Evolutionary conservation across 1,140 invertebrate genomes (phyloP).

Genomic region (Gonatopus flavifemur): DNA sequence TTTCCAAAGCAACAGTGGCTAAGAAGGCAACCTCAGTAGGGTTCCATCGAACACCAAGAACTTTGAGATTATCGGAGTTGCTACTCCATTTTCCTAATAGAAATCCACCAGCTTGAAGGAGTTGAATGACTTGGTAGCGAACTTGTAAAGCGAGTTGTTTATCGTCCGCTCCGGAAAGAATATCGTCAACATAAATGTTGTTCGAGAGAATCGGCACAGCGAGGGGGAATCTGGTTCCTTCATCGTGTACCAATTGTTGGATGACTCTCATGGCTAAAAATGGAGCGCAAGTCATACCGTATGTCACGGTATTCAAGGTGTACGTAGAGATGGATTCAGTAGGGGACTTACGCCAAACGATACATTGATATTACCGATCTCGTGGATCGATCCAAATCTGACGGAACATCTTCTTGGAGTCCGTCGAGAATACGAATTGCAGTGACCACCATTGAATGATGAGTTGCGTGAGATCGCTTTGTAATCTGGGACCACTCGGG

Average conservation of each 20-base stretch:
- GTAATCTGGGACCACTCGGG: not conserved
- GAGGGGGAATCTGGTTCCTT: not conserved
- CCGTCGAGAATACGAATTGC: not conserved
- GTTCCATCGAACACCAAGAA: too few species aligned
- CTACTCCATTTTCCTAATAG: too few species aligned
- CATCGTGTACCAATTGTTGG: not conserved
- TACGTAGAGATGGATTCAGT: not conserved
- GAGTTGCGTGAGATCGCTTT: not conserved
- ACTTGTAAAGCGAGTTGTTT: too few species aligned
- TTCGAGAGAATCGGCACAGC: not conserved
- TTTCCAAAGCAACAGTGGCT: too few species aligned
- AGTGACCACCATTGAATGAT: not conserved
- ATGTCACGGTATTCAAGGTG: not conserved
- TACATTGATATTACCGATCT: constrained; percentile 2
- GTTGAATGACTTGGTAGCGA: too few species aligned
- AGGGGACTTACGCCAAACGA: not conserved
- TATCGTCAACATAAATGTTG: not conserved
- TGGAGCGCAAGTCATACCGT: not conserved
- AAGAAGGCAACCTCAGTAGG: too few species aligned
- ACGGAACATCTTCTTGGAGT: constrained; percentile 1
- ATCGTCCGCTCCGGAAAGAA: not conserved
- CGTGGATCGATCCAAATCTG: not conserved
- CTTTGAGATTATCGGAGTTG: too few species aligned
- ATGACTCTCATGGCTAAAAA: constrained; percentile 2
- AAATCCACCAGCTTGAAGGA: too few species aligned